Base-by-base conservation (phyloP, 1,140 invertebrate genomes). In the Adoxophyes honmai region DNA sequence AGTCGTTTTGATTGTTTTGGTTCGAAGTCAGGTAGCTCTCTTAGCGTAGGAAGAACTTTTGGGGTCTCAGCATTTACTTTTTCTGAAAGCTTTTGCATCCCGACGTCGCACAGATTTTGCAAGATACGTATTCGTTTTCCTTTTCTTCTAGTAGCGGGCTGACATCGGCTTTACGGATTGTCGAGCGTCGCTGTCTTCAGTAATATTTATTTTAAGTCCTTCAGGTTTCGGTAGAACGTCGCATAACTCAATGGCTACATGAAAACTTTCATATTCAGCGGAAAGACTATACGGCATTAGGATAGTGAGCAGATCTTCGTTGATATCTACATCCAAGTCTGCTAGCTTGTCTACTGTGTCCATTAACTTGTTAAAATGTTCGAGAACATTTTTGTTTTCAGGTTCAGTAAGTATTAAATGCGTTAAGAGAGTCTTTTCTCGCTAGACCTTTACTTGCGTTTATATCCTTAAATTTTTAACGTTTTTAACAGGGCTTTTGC, bases 211-310 rank as follows among this genome's bases (percentile, higher is more conserved):
- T 44, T 69, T 63, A 7, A 80, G 48, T 10, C 54, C 56, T 52
- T 78, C 75, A 1, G 65, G 59, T n/a, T 35, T 66, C 7, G 68
- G 70, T 16, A 81, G 52, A 15, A 36, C 54, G 38, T 79, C 76
- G 0, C 70, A 51, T 8, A 68, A 65, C 59, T 80, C 73, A 15
- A 77, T 73, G 7, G 74, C 75, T 48, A 70, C 62, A 52, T 69
- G 44, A 61, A 79, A 80, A 39, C 72, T 75, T 39, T 75, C 67
- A 34, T 52, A 78, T 11, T 11, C 52, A 7, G 63, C 7, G 6
- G 66, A 64, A 1, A 81, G 52, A 62, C 68, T 78, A 34, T 78
- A 72, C 18, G 78, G 55, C 28, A 77, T 55, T 66, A 77, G 60
- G 9, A 78, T 69, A 6, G 60, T 35, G 42, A 58, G 62, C 7